Percentiles rank a stretch among this genome's conserved stretches.
phyloP scores from a whole-genome alignment of 2,888 invertebrate species.

The Acanthosepion pharaonis region DNA sequence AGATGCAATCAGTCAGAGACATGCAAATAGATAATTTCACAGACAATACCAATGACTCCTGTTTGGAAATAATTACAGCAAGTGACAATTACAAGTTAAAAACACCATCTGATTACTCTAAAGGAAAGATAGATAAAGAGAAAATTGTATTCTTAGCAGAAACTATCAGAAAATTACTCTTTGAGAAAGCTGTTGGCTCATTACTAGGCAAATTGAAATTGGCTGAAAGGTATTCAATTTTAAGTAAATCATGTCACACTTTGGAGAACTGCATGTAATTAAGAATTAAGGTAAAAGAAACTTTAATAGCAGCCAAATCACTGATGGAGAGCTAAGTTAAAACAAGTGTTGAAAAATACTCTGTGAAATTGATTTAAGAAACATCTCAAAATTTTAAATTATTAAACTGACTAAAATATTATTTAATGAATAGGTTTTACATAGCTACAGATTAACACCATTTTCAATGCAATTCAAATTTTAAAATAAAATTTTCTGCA shows the following conservation, averaged over 20 bases:
- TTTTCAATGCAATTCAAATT: no score
- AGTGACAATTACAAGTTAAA: background rate
- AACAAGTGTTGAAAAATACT: background rate
- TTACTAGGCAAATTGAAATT: background rate
- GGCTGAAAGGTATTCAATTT: background rate
- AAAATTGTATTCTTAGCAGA: background rate
- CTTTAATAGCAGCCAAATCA: background rate
- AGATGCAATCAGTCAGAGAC: background rate
- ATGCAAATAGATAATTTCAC: background rate
- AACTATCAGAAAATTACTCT: background rate
- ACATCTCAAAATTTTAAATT: background rate
- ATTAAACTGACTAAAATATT: no score
- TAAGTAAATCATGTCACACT: background rate
- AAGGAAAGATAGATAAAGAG: background rate
- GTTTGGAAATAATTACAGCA: background rate
- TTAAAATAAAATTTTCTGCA: no score
- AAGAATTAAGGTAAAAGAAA: background rate
- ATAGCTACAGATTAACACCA: no score
- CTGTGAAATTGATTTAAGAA: background rate
- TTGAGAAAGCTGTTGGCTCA: background rate
- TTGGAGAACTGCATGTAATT: background rate
- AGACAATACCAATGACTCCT: background rate
- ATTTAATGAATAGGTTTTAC: no score
- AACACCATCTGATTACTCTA: background rate
- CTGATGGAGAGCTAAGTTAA: background rate